A percentile compares a stretch with the other conserved stretches of the same genome.
phyloP scores from a whole-genome alignment of 2,797 vertebrate genomes.

The Ptychadena robeensis region DNA sequence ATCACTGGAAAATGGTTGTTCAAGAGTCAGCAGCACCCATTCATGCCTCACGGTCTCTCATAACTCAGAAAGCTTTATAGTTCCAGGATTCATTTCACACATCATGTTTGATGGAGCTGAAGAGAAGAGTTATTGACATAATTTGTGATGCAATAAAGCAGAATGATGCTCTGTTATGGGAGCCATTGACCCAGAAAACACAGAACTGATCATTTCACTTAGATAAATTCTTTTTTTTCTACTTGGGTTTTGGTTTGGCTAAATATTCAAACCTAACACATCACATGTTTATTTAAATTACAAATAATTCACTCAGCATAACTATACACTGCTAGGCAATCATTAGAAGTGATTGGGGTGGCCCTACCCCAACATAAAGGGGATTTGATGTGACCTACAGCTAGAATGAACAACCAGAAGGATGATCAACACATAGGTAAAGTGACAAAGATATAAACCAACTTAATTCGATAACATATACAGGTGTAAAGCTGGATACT shows the following conservation, averaged over 20 bases:
- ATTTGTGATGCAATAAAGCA: constrained; percentile 40
- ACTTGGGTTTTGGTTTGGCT: background rate
- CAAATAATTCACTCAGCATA: no score
- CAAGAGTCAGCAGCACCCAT: constrained; percentile 30
- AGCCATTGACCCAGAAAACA: constrained; percentile 1
- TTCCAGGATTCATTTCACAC: constrained; percentile 28
- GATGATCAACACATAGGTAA: no score
- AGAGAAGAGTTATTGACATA: constrained; percentile 35
- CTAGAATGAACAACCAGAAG: no score
- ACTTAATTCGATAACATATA: no score
- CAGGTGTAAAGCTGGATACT: no score
- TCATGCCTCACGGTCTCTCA: constrained; percentile 15
- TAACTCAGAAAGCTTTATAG: constrained; percentile 43
- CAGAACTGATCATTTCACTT: background rate
- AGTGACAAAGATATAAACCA: no score
- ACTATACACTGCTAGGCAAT: no score
- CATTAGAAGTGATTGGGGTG: no score
- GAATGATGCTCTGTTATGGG: constrained; percentile 28
- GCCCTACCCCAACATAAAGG: no score
- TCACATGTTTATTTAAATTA: no score
- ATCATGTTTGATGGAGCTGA: constrained; percentile 14
- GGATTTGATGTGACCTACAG: no score
- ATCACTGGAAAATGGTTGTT: constrained; percentile 9
- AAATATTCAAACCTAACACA: no score
- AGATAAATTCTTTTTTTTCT: constrained; percentile 8